Evolutionary conservation across 2,113 vertebrate genomes (phyloP).

Genomic region (Aythya baeri): DNA sequence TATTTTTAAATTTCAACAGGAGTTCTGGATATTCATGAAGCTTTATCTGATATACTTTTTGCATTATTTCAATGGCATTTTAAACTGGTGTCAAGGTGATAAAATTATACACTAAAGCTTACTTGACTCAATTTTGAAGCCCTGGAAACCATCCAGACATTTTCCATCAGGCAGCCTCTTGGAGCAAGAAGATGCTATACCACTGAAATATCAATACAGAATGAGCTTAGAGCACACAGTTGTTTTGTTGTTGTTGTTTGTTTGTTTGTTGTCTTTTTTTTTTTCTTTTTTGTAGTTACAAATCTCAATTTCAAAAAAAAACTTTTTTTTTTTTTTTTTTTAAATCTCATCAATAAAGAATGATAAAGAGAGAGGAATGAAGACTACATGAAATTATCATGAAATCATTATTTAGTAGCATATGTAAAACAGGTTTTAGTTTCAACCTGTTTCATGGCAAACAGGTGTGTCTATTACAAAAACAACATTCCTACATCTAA

Average conservation of each 20-base stretch:
- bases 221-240: neutral
- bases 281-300: neutral
- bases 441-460: neutral
- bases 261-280: no score
- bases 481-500: neutral
- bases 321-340: neutral
- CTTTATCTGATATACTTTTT: conserved; percentile 52
- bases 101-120: conserved; percentile 63
- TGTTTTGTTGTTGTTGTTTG: no score
- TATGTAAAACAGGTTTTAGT: neutral
- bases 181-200: neutral
- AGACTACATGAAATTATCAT: neutral
- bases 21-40: conserved; percentile 54
- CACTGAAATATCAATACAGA: neutral
- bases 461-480: neutral
- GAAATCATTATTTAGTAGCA: neutral
- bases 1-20: conserved; percentile 28
- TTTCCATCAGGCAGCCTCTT: conserved; percentile 59
- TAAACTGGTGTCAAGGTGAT: conserved; percentile 68
- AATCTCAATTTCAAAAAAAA: neutral
- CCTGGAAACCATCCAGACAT: conserved; percentile 56
- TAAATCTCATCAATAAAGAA: neutral
- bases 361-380: neutral
- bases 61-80: conserved; percentile 72
- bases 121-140: conserved; percentile 51